Evolutionary conservation across 1,140 invertebrate genomes (phyloP), one percentile per base, ranked within the genome.

Genomic region (Telenomus remus): DNA sequence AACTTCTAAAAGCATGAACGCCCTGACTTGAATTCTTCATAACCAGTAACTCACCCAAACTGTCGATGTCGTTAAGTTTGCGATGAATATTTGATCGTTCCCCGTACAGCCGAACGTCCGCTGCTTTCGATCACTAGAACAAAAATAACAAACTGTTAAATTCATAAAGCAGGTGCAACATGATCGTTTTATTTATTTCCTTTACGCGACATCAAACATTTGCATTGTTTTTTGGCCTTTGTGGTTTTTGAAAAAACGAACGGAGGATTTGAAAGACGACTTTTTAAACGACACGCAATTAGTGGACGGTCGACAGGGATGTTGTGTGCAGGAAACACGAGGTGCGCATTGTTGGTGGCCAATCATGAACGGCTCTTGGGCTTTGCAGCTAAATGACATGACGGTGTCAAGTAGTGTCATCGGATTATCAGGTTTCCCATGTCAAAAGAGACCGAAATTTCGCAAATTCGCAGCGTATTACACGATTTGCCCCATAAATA

Each of bases 331-430:
- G 55, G 76, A 71, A 80, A 81, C 64, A 51, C 47, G 79, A 81
- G 60, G 39, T 27, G 42, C 27, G 46, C 50, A 71, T 66, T 68
- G 72, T 74, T 61, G 19, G 78, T 77, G 73, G 76, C 39, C 70
- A 79, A 78, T 74, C 69, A 68, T 75, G 48, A 54, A 60, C 59
- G 50, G 57, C 68, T 78, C 76, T 56, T 77, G 63, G 53, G 75
- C 74, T 79, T 80, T 64, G 63, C 15, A 55, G 53, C 54, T 59
- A 78, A 79, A 81, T 78, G 63, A 78, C 68, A 57, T 76, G 63
- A 65, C 64, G 79, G 82, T 81, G 80, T 85, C 82, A 79, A 85
- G 82, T 80, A 69, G 66, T 78, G 78, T 80, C 80, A 79, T 80
- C 76, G 76, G 79, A 84, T 73, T 82, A 68, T 70, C 78, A 78